phyloP scores from a whole-genome alignment of 2,797 vertebrate genomes.

The Spinus pinus region DNA sequence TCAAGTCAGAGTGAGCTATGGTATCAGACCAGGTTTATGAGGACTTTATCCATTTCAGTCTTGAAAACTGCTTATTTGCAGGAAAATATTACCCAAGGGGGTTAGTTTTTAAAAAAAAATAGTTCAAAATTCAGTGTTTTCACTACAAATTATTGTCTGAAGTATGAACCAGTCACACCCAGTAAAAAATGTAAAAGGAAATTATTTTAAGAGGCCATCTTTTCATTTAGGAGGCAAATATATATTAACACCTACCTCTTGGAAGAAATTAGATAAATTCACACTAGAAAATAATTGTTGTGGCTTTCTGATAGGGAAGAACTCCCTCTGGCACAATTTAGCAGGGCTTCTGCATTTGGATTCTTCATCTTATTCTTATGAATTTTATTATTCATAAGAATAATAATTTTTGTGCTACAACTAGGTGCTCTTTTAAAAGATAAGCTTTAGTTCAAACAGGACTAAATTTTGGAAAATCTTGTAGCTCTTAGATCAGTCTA shows the following conservation, averaged over 20 bases:
- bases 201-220: background rate
- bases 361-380: background rate
- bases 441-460: background rate
- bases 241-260: background rate
- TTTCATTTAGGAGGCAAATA: background rate
- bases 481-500: background rate
- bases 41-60: background rate
- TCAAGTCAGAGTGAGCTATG: background rate
- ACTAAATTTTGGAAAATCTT: background rate
- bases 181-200: background rate
- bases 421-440: background rate
- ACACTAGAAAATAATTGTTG: background rate
- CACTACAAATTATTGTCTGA: background rate
- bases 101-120: accelerated
- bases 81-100: background rate
- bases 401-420: background rate
- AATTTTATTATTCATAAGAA: background rate
- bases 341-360: background rate
- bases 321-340: background rate
- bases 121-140: background rate
- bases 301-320: background rate
- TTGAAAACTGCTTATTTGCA: background rate
- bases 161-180: background rate
- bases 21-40: background rate
- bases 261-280: background rate